Percentiles rank a stretch among this genome's conserved stretches.
Evolutionary conservation across 2,797 vertebrate genomes (phyloP).

Genomic region (Percopsis omiscomaycus): DNA sequence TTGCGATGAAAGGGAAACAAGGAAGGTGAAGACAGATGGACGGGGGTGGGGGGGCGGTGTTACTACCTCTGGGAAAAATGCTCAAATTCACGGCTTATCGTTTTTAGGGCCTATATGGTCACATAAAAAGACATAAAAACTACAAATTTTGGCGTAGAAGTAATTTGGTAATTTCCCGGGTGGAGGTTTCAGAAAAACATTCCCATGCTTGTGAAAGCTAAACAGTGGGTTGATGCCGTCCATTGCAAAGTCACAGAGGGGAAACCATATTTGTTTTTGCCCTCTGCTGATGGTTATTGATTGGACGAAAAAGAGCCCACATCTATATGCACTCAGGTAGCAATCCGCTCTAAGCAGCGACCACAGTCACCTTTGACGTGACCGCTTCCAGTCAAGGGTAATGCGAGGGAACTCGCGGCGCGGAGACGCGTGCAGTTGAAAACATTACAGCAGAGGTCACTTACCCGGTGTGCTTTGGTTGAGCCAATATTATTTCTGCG

Average conservation of each 20-base stretch:
- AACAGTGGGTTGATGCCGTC: slow-evolving; percentile 50
- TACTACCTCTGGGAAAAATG: slow-evolving; percentile 23
- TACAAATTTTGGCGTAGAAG: slow-evolving; percentile 28
- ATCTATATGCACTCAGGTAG: slow-evolving; percentile 53
- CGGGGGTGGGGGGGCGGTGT: slow-evolving; percentile 29
- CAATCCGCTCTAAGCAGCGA: slow-evolving; percentile 48
- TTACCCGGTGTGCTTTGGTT: slow-evolving; percentile 33
- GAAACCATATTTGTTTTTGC: slow-evolving; percentile 52
- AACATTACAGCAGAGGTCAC: slow-evolving; percentile 51
- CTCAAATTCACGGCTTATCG: slow-evolving; percentile 9
- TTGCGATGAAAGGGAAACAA: slow-evolving; percentile 54
- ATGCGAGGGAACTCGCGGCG: slow-evolving; percentile 30
- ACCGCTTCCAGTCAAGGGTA: slow-evolving; percentile 50
- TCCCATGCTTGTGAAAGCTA: slow-evolving; percentile 42
- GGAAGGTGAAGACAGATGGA: slow-evolving; percentile 32
- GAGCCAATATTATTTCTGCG: slow-evolving; percentile 49
- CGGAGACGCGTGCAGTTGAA: slow-evolving; percentile 31
- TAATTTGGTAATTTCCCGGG: slow-evolving; percentile 34
- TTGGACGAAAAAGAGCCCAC: slow-evolving; percentile 50
- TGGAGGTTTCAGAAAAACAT: slow-evolving; percentile 12
- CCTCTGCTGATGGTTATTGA: slow-evolving; percentile 67
- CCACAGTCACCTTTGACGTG: slow-evolving; percentile 49
- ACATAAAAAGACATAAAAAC: slow-evolving; percentile 32
- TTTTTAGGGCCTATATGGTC: slow-evolving; percentile 16
- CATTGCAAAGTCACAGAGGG: slow-evolving; percentile 51